Conservation (phyloP, 2,113 vertebrate genomes). For the Pseudopodoces humilis region DNA sequence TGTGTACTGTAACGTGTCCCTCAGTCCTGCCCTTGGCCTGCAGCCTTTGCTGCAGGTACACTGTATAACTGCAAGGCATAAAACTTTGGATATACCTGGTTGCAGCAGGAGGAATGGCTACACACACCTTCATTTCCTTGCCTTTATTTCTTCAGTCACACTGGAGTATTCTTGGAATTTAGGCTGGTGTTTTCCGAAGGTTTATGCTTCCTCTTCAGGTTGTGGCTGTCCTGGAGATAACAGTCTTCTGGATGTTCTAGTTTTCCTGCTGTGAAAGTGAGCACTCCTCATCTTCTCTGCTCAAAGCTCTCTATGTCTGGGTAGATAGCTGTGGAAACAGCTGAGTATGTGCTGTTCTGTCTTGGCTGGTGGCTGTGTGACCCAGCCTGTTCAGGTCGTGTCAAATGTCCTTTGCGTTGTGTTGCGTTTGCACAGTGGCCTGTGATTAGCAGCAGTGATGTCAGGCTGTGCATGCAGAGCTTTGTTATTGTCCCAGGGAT, state of each 20-base stretch:
- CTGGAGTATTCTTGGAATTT: background rate
- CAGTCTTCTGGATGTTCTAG: background rate
- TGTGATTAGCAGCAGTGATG: rapidly evolving
- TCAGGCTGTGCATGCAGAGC: background rate
- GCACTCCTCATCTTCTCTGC: background rate
- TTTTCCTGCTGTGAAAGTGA: background rate
- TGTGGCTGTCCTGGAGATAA: background rate
- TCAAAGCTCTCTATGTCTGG: background rate
- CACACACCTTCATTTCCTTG: background rate
- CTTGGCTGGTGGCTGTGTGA: background rate
- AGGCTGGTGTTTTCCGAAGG: background rate
- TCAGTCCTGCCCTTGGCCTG: background rate
- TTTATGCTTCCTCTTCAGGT: background rate
- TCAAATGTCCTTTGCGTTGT: rapidly evolving
- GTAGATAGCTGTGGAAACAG: background rate
- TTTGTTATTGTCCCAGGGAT: background rate
- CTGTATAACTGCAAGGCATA: background rate
- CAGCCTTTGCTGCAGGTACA: rapidly evolving
- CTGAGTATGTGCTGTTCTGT: background rate
- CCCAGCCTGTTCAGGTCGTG: background rate
- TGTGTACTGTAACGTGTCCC: rapidly evolving
- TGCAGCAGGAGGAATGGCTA: background rate
- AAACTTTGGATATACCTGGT: background rate
- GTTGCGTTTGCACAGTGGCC: background rate
- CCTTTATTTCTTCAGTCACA: background rate